Conservation (phyloP, 2,113 vertebrate species). For the Protomyctophum bolini region DNA sequence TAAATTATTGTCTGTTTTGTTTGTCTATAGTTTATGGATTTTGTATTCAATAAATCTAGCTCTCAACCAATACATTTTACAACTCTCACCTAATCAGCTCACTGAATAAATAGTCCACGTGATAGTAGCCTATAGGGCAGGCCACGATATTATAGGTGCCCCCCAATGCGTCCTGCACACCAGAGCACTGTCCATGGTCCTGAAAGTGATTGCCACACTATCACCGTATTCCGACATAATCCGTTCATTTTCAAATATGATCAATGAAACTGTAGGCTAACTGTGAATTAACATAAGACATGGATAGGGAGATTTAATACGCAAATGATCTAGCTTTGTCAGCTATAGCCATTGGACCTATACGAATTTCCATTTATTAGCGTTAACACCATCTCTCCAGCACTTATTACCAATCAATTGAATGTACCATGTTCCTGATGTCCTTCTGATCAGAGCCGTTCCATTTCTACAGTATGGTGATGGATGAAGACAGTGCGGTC, state of each 20-base stretch:
- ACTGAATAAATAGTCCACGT: not conserved
- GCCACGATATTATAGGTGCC: not conserved
- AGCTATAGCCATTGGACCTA: slow-evolving; percentile 52
- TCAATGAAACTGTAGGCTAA: not conserved
- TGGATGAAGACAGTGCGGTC: slow-evolving; percentile 21
- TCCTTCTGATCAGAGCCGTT: fast-evolving
- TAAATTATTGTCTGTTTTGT: too few relatives aligned
- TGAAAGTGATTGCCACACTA: slow-evolving; percentile 43
- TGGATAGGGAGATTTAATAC: not conserved
- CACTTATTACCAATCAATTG: not conserved
- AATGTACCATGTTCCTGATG: too few relatives aligned
- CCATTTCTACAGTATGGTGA: not conserved
- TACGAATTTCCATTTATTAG: slow-evolving; percentile 4
- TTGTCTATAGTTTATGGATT: too few relatives aligned
- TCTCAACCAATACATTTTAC: not conserved
- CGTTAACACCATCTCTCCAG: not conserved
- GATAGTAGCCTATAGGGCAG: not conserved
- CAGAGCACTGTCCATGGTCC: slow-evolving; percentile 74
- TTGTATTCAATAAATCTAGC: not conserved
- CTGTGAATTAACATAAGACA: slow-evolving; percentile 13
- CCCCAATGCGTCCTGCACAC: too few relatives aligned
- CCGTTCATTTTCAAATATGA: not conserved
- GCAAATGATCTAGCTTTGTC: slow-evolving; percentile 33
- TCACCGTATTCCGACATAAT: not conserved
- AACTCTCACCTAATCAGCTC: not conserved